A percentile compares a stretch with the other conserved stretches of the same genome.
Conservation (phyloP, 2,888 invertebrate species). For the Amitus sp. region DNA sequence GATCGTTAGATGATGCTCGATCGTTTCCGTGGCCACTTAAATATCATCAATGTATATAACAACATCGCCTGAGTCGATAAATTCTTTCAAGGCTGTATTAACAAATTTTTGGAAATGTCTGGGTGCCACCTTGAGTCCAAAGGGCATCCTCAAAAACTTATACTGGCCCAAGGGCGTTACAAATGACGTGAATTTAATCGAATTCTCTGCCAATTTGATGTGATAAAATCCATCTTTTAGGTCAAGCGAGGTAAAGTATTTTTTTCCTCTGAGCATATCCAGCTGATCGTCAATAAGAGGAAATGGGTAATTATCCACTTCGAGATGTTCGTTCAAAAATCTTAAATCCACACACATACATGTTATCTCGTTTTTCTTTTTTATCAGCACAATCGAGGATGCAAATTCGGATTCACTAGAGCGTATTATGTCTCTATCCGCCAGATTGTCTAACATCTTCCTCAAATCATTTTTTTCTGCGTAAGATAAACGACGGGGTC, state of each 20-base stretch:
- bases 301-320: conserved; percentile 52
- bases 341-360: conserved; percentile 48
- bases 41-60: conserved; percentile 26
- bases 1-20: conserved; percentile 8
- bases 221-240: conserved; percentile 50
- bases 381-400: conserved; percentile 35
- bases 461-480: not conserved
- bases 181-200: conserved; percentile 39
- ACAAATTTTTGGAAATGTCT: conserved; percentile 26
- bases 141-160: conserved; percentile 10
- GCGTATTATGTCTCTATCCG: not conserved
- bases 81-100: conserved; percentile 30
- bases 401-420: conserved; percentile 15
- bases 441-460: conserved; percentile 2
- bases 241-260: conserved; percentile 51
- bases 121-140: conserved; percentile 10
- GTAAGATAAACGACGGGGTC: not conserved
- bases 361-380: conserved; percentile 39
- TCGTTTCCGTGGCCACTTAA: conserved; percentile 16
- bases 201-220: conserved; percentile 45
- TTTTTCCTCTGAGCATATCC: conserved; percentile 51
- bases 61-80: not conserved
- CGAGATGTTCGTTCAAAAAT: conserved; percentile 47
- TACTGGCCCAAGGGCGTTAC: conserved; percentile 8
- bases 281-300: conserved; percentile 38